phyloP scores from a whole-genome alignment of 1,140 invertebrate species.

The Steinernema khuongi region DNA sequence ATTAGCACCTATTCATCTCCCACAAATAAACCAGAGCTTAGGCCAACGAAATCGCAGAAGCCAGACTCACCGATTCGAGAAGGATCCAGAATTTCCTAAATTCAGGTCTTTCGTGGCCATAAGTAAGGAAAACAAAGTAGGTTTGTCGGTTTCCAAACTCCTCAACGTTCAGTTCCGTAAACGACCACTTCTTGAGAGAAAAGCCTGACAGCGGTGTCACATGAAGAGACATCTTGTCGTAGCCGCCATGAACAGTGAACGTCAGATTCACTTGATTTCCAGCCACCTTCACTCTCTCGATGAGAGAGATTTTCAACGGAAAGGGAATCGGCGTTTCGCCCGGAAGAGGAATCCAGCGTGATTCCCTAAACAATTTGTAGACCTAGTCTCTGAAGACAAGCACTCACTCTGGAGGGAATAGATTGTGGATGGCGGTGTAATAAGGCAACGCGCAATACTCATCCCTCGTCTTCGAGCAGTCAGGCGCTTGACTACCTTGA shows the following conservation, averaged over 20 bases:
- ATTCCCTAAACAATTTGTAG: constrained; percentile 32
- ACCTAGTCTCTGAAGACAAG: constrained; percentile 15
- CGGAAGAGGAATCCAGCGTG: constrained; percentile 56
- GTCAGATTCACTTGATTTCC: constrained; percentile 48
- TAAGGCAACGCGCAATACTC: constrained; percentile 57
- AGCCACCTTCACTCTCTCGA: constrained; percentile 38
- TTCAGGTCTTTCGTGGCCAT: constrained; percentile 49
- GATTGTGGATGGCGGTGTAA: constrained; percentile 56
- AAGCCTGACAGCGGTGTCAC: constrained; percentile 54
- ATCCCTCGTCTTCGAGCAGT: constrained; percentile 49
- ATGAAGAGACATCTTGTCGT: constrained; percentile 52
- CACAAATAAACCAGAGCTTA: not conserved
- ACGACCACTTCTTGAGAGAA: constrained; percentile 49
- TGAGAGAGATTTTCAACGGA: constrained; percentile 42
- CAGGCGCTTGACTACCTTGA: constrained; percentile 46
- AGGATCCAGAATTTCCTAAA: constrained; percentile 51
- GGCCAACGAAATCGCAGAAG: constrained; percentile 18
- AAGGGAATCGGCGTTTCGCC: constrained; percentile 34
- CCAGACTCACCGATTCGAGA: constrained; percentile 43
- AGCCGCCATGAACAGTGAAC: constrained; percentile 37
- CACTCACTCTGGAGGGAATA: constrained; percentile 50
- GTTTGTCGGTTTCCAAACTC: constrained; percentile 46
- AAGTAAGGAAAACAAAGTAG: constrained; percentile 57
- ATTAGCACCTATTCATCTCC: not conserved
- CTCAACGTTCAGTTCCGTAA: constrained; percentile 43